Evolutionary conservation across 1,140 invertebrate genomes (phyloP), one percentile per base, ranked within the genome.

Genomic region (Anastatus disparis): DNA sequence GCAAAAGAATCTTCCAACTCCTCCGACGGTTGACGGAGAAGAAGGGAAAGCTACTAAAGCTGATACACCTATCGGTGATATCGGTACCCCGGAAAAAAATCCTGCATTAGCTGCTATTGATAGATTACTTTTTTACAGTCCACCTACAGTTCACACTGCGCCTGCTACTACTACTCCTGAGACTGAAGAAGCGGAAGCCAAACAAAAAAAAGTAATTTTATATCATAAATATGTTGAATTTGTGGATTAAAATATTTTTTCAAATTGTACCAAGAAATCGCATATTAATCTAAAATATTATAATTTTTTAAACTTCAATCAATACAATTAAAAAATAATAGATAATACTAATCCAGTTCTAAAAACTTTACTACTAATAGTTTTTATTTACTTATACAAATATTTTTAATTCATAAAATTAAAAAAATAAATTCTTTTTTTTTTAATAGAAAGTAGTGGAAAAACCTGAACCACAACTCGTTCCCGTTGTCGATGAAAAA

Each of bases 61-160:
- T 15, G 80, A 76, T 6, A 70, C 61, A 6, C 40, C 79, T 20
- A 53, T 76, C 13, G 53, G 59, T 20, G 76, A 74, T 59, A 73
- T 76, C 12, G 76, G 53, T 46, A 81, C 80, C 12, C 78, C 81
- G 22, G 82, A 79, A 70, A 75, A 77, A 67, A 82, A 78, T 77
- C 79, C 82, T 67, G 83, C 84, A 55, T 74, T 84, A 70, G 84
- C 83, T 24, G 80, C 85, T 50, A 85, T 87, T 58, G 86, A 87
- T 56, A 84, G 83, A 73, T 72, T 87, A 53, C 78, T 85, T 58
- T 82, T 82, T 71, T 86, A 78, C 71, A 85, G 79, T 74, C 82
- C 80, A 64, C 83, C 76, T 72, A 78, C 79, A 50, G n/a, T n/a
- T n/a, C 72, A 78, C 59, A 42, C 75, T 44, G 73, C 73, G 3